phyloP scores from a whole-genome alignment of 2,888 invertebrate species.

The Meliscaeva auricollis region DNA sequence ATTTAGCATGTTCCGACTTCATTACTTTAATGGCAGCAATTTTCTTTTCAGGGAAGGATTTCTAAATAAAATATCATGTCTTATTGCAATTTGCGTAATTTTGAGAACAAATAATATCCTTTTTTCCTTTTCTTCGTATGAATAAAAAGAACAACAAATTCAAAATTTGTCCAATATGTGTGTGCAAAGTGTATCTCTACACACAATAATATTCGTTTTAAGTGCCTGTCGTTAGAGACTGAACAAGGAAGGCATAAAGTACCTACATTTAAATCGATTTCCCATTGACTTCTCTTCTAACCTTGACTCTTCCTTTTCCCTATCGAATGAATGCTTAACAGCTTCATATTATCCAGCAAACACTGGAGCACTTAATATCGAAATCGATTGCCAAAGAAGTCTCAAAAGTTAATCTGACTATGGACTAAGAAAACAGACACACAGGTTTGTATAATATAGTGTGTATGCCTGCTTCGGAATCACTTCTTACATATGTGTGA shows the following conservation, averaged over 20 bases:
- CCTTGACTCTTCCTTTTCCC: slow-evolving; percentile 26
- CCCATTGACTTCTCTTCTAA: slow-evolving; percentile 42
- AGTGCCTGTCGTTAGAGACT: slow-evolving; percentile 53
- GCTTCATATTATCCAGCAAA: slow-evolving; percentile 12
- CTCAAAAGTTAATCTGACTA: slow-evolving; percentile 19
- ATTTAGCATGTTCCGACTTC: slow-evolving; percentile 35
- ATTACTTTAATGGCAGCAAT: slow-evolving; percentile 29
- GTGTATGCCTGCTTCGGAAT: not conserved
- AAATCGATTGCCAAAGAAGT: slow-evolving; percentile 28
- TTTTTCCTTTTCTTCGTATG: not conserved
- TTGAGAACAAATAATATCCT: slow-evolving; percentile 3
- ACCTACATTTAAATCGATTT: slow-evolving; percentile 40
- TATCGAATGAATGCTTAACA: not conserved
- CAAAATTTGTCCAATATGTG: slow-evolving; percentile 25
- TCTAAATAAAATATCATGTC: slow-evolving; percentile 10
- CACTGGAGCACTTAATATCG: slow-evolving; percentile 12
- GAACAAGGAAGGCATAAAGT: slow-evolving; percentile 28
- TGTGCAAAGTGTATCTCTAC: not conserved
- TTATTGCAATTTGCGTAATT: slow-evolving; percentile 22
- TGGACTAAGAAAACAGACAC: not conserved
- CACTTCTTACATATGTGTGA: not conserved
- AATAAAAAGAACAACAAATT: slow-evolving; percentile 6
- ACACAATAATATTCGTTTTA: slow-evolving; percentile 9
- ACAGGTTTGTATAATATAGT: slow-evolving; percentile 1
- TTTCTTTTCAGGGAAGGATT: not conserved